Evolutionary conservation across 2,888 invertebrate species (phyloP).

Genomic region (Microplitis deprimator): DNA sequence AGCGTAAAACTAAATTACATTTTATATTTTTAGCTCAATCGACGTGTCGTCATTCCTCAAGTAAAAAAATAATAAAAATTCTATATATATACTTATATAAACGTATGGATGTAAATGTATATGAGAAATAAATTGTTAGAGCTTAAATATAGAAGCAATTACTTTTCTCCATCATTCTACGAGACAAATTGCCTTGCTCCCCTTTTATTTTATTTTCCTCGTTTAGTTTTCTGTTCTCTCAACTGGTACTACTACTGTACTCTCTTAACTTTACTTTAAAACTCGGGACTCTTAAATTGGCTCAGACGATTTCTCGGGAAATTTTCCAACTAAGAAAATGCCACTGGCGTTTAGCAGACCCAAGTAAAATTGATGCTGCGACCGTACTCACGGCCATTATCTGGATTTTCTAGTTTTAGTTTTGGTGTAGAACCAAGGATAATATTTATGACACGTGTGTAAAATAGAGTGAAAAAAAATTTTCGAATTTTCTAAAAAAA

Average conservation of each 20-base stretch:
- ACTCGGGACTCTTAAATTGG: conserved; percentile 33
- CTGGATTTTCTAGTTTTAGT: not conserved
- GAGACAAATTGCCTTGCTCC: conserved; percentile 37
- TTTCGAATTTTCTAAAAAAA: not conserved
- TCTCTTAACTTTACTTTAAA: conserved; percentile 8
- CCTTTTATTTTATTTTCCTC: conserved; percentile 8
- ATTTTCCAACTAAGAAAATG: conserved; percentile 30
- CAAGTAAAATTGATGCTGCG: conserved; percentile 8
- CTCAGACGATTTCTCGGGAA: conserved; percentile 27
- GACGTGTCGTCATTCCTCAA: conserved; percentile 26
- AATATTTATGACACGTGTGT: not conserved
- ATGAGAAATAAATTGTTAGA: conserved; percentile 31
- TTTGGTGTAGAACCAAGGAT: not conserved
- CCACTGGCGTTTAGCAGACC: conserved; percentile 38
- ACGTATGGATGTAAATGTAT: not conserved
- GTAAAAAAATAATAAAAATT: not conserved
- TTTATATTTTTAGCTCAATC: conserved; percentile 41
- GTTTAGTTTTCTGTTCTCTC: not conserved
- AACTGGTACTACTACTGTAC: not conserved
- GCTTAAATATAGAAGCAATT: conserved; percentile 41
- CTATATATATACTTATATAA: not conserved
- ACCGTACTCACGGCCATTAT: not conserved
- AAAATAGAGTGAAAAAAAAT: not conserved
- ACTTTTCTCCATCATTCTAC: conserved; percentile 32
- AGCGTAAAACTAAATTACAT: conserved; percentile 29